phyloP scores from a whole-genome alignment of 2,797 vertebrate genomes.

The Dromococcyx pavoninus region DNA sequence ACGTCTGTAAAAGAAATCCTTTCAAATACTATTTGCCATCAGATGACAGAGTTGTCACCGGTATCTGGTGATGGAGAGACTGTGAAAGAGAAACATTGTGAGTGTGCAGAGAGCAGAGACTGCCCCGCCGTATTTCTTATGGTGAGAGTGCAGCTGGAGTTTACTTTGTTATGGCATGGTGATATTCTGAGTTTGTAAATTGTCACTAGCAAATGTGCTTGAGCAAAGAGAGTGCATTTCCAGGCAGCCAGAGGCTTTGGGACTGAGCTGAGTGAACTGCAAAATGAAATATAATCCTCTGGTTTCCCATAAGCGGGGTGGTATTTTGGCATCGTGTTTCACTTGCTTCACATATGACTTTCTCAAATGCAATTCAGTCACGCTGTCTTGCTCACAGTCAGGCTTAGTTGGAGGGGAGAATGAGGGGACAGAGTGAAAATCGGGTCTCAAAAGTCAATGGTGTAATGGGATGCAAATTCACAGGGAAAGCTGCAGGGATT shows the following conservation, averaged over 20 bases:
- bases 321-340: not conserved
- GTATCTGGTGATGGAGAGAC: not conserved
- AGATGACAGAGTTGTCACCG: not conserved
- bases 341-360: not conserved
- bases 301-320: not conserved
- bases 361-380: not conserved
- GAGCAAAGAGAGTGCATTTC: not conserved
- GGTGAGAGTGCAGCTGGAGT: not conserved
- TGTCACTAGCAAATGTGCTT: not conserved
- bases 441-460: not conserved
- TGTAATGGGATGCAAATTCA: not conserved
- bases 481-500: not conserved
- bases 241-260: not conserved
- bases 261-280: not conserved
- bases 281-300: constrained; percentile 5
- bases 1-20: not conserved
- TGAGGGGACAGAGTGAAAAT: not conserved
- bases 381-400: not conserved
- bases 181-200: not conserved
- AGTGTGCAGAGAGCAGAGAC: not conserved
- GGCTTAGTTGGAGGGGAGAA: not conserved
- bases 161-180: not conserved
- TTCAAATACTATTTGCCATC: not conserved
- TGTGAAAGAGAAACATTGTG: not conserved
- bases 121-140: not conserved